Evolutionary conservation across 2,888 invertebrate species (phyloP).

Genomic region (Argyresthia albistria): DNA sequence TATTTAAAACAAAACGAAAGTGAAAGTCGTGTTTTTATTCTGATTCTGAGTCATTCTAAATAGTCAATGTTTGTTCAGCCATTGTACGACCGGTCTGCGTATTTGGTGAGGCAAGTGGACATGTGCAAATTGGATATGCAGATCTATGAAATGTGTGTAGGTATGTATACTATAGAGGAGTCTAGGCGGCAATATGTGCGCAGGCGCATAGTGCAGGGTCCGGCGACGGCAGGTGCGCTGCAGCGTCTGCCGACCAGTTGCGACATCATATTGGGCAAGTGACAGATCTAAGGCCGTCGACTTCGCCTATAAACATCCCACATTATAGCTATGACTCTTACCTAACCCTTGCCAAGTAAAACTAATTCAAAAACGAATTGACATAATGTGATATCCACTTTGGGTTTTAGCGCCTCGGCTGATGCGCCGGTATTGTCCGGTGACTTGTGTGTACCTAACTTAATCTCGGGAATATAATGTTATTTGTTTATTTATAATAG

Average conservation of each 20-base stretch:
- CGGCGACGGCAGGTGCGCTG: slow-evolving; percentile 1
- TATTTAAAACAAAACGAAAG: slow-evolving; percentile 12
- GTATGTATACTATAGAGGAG: background rate
- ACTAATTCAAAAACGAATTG: slow-evolving; percentile 31
- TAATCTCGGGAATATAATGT: too few species aligned
- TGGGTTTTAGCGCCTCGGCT: background rate
- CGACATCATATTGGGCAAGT: slow-evolving; percentile 63
- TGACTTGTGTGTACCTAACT: background rate
- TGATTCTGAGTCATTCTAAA: background rate
- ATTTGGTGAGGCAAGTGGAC: background rate
- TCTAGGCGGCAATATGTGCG: background rate
- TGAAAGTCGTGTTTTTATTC: slow-evolving; percentile 21
- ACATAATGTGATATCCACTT: background rate
- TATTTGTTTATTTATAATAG: too few species aligned
- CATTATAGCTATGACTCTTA: slow-evolving; percentile 46
- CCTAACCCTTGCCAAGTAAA: slow-evolving; percentile 45
- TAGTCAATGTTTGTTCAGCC: background rate
- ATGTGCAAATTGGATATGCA: background rate
- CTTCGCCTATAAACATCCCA: slow-evolving; percentile 55
- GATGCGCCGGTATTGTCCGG: background rate
- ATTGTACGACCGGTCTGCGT: background rate
- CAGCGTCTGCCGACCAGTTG: slow-evolving; percentile 43
- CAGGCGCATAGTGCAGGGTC: background rate
- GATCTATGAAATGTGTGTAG: background rate
- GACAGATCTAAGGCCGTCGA: slow-evolving; percentile 46